Conservation (phyloP, 2,797 vertebrate species). For the Crocidura indochinensis region DNA sequence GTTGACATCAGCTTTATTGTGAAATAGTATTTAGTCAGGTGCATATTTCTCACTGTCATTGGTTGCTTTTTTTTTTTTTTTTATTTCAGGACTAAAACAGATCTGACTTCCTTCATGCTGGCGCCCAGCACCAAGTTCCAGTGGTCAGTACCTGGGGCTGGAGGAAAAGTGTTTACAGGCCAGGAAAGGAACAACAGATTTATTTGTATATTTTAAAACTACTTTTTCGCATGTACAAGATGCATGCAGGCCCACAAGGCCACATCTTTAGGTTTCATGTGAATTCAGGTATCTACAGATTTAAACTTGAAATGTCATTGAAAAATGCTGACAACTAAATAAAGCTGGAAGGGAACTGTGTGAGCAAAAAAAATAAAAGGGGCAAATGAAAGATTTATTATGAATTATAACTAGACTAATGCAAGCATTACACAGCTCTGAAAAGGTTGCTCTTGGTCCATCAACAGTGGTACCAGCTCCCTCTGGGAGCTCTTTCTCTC, state of each 20-base stretch:
- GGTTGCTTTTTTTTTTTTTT: slow-evolving; percentile 34
- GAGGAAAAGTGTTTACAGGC: background rate
- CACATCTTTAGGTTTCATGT: background rate
- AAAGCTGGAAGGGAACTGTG: background rate
- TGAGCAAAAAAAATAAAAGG: background rate
- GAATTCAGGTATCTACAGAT: background rate
- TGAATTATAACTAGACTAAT: background rate
- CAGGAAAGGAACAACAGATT: rapidly evolving
- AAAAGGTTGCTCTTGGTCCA: background rate
- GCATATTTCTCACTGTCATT: background rate
- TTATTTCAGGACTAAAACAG: background rate
- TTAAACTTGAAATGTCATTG: background rate
- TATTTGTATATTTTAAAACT: background rate
- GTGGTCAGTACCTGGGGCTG: background rate
- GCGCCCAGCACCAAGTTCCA: no score
- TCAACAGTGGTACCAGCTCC: background rate
- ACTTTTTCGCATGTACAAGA: background rate
- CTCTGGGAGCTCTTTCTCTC: background rate
- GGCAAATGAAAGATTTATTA: background rate
- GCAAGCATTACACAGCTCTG: background rate
- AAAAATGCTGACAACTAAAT: slow-evolving; percentile 13
- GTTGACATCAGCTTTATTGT: background rate
- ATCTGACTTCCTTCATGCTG: no score
- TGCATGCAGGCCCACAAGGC: no score
- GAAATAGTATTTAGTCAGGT: slow-evolving; percentile 63